Base-by-base conservation (phyloP, 2,888 invertebrate genomes). In the Pristionchus japonicus region DNA sequence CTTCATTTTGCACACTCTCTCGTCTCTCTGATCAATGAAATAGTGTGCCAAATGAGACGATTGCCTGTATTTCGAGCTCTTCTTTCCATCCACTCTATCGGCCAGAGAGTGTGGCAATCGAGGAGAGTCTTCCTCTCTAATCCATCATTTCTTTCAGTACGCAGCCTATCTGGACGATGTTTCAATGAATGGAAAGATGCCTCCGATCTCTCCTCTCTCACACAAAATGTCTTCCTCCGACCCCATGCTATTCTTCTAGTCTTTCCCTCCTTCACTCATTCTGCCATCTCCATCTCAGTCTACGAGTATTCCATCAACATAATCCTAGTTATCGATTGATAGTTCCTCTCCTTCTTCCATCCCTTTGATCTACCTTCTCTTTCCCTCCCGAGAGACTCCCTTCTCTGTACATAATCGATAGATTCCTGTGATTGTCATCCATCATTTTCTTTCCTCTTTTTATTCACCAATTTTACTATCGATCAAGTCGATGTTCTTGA, bases 91-190 rank as follows among this genome's bases (percentile, higher is more conserved):
- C 27, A 6, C 64, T 74, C 74, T 82, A 7, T 47, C 49, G 49
- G n/a, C 17, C 31, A 74, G 70, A 70, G 34, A 37, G 70, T 70
- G 70, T 70, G 70, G 20, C 17, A 34, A 70, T 40, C 4, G 9
- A 40, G 31, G 70, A 74, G 40, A 74, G n/a, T 74, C 40, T 74
- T 9, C 49, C 15, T 15, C 15, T 49, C 49, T 9, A 9, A 43
- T 9, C 11, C 43, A 11, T 43, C 7, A 43, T 49, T 43, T 3
- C 9, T 91, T 93, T 77, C 90, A 93, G 92, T 93, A 93, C 83
- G 92, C 93, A 52, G 92, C 93, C 74, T 93, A 93, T 86, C 89
- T 93, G 89, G 93, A 93, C 74, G 93, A 93, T 82, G 90, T 90
- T 37, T 89, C 90, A 17, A 89, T 89, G 83, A 89, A 91, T 64